phyloP scores from a whole-genome alignment of 2,888 invertebrate species.

The Yponomeuta cagnagella region DNA sequence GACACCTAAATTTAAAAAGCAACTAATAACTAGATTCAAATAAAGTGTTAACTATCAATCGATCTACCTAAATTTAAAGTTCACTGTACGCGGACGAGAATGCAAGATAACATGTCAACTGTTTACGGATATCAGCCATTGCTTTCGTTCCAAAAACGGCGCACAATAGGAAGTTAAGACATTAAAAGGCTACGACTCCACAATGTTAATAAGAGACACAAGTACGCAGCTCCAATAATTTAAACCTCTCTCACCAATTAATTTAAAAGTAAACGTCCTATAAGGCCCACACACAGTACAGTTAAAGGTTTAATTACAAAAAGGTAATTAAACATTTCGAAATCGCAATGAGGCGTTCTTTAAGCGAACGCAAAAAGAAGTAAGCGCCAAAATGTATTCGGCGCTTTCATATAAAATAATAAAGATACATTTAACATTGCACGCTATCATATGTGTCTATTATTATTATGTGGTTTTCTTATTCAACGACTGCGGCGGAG shows the following conservation, averaged over 20 bases:
- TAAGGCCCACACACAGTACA: not conserved
- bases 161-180: not conserved
- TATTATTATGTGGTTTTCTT: no score
- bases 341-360: not conserved
- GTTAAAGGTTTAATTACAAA: not conserved
- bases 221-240: not conserved
- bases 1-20: no score
- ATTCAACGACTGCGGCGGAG: no score
- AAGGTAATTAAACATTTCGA: not conserved
- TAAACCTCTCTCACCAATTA: not conserved
- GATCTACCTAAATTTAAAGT: no score
- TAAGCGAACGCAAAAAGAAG: not conserved
- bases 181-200: not conserved
- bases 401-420: no score
- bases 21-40: no score
- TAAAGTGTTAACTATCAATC: no score
- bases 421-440: no score
- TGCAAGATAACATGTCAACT: not conserved
- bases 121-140: not conserved
- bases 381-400: not conserved
- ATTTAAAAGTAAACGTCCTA: not conserved
- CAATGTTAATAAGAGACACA: not conserved
- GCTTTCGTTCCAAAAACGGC: not conserved
- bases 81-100: not conserved
- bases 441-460: no score